phyloP scores from a whole-genome alignment of 2,797 vertebrate species.

The Oreochromis mossambicus region DNA sequence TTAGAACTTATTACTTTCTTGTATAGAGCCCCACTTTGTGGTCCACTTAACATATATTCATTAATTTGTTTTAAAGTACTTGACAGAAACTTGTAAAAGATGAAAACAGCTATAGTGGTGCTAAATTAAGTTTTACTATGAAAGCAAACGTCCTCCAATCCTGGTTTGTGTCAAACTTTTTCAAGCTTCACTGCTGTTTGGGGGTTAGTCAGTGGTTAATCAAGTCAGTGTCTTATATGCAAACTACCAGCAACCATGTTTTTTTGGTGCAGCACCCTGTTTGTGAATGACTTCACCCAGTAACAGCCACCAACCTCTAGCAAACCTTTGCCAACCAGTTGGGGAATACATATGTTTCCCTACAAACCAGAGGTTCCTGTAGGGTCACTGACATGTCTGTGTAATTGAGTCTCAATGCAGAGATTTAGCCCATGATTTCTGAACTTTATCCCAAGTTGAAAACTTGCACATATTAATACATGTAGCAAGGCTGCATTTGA shows the following conservation, averaged over 20 bases:
- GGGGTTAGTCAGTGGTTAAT: not conserved
- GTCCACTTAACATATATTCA: not conserved
- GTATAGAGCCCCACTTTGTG: not conserved
- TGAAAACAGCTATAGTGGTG: not conserved
- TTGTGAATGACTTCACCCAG: not conserved
- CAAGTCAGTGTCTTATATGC: not conserved
- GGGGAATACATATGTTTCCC: not conserved
- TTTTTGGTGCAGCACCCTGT: not conserved
- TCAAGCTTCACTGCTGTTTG: not conserved
- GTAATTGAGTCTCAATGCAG: not conserved
- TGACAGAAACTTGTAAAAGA: not conserved
- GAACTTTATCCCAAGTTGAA: not conserved
- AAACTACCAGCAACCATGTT: not conserved
- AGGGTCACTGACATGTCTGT: not conserved
- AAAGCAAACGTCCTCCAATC: not conserved
- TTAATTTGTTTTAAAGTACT: not conserved
- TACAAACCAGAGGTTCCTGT: not conserved
- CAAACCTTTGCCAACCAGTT: not conserved
- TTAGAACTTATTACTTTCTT: not conserved
- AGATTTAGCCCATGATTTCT: not conserved
- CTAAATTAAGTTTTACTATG: not conserved
- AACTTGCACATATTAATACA: not conserved
- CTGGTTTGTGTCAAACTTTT: not conserved
- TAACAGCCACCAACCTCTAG: not conserved
- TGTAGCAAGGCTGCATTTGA: not conserved